Base-by-base conservation (phyloP, 2,797 vertebrate species). In the Spinus pinus region DNA sequence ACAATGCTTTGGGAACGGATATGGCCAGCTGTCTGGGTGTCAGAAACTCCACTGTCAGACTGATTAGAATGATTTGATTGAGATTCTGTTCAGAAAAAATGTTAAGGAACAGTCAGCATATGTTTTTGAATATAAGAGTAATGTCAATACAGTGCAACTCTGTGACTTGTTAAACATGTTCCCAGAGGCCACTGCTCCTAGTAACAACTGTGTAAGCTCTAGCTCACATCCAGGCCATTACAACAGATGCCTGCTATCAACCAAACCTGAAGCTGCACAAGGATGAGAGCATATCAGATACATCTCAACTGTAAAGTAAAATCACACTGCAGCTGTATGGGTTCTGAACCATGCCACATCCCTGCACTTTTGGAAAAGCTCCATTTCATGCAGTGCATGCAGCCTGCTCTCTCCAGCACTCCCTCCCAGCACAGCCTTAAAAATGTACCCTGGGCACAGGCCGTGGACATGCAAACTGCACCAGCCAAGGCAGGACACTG, bases 1-100 rank as follows among this genome's bases (percentile, higher is more conserved):
- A 99, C 99, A 21, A 98, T 98, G 86, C 99, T 99, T 95, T 99
- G 99, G 57, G 99, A 99, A 31, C 99, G 99, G 23, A 98, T 95
- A 21, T 99, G 99, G 84, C 98, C 98, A 33, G 98, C 98, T 37
- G 98, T 98, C 8, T 98, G 98, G 20, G 98, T 98, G 96, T 99
- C 99, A n/a, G 99, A 99, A 85, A 99, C 98, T 3, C 99, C 99
- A 14, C 99, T 99, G 95, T 99, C 99, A 41, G 99, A 99, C 73
- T 98, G 98, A 91, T 97, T 98, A 31, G 98, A 98, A 96, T 99
- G 99, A 97, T 99, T 99, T 8, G 99, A 99, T 70, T 99, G 99
- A 86, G 98, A 98, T 89, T 98, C 98, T 98, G 97, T 96, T 92
- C 35, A 73, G 90, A 95, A 85, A 14, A 91, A 66, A 88, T 28